These are phyloP conservation scores for Brachyalestes nurse DNA, from an alignment of 2,797 vertebrate genomes.

Conservation along the genomic window DNA sequence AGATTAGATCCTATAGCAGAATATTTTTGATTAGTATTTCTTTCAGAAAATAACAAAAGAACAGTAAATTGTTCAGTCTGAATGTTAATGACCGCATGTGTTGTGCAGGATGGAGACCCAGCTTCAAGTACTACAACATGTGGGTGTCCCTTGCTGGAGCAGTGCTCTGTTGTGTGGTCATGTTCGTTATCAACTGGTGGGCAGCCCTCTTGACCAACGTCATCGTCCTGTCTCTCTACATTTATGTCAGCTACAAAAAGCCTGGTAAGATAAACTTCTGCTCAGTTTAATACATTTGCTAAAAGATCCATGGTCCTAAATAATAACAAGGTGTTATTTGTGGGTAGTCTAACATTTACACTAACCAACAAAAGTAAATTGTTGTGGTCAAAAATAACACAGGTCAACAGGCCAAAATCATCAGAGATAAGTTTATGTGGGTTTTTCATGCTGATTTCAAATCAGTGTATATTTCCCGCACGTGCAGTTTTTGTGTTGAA, in stretches of 20 bases:
- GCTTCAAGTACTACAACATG: conserved; percentile 99
- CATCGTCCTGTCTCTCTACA: conserved; percentile 94
- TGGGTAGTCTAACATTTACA: not conserved
- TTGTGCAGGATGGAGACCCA: conserved; percentile 92
- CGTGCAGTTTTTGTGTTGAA: too few relatives aligned
- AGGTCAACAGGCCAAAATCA: too few relatives aligned
- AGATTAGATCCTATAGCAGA: not conserved
- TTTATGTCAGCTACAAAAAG: conserved; percentile 98
- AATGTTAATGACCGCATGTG: conserved; percentile 10
- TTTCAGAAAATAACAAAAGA: not conserved
- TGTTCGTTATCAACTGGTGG: conserved; percentile 99
- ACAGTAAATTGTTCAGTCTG: not conserved
- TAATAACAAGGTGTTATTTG: not conserved
- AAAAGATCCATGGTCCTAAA: too few relatives aligned
- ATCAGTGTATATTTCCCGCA: too few relatives aligned
- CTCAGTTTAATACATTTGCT: not conserved
- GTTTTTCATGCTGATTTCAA: too few relatives aligned
- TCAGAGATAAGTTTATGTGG: too few relatives aligned
- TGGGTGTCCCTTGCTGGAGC: conserved; percentile 96
- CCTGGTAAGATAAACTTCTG: conserved; percentile 81
- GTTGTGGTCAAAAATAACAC: too few relatives aligned
- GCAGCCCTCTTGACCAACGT: conserved; percentile 94
- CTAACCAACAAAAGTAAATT: too few relatives aligned
- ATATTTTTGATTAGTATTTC: not conserved
- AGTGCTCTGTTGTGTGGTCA: conserved; percentile 93